A percentile compares a stretch with the other conserved stretches of the same genome.
Conservation (phyloP, 2,797 vertebrate species). For the Stomatorhinus walkeri region DNA sequence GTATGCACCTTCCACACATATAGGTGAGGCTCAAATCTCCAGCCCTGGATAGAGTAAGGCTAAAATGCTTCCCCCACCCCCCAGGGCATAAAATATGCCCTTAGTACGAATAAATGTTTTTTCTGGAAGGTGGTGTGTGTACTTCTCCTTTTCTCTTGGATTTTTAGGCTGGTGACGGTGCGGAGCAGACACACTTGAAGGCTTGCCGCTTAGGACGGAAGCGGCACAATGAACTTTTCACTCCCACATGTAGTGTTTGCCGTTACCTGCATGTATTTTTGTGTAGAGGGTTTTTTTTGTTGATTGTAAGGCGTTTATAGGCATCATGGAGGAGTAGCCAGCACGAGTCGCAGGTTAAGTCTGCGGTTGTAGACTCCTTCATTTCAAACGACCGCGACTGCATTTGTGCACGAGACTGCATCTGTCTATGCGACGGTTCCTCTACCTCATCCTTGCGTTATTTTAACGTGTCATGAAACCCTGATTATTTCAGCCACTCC, state of each 20-base stretch:
- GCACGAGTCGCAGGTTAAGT: background rate
- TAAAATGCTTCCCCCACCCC: background rate
- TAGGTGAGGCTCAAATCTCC: background rate
- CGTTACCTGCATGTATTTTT: background rate
- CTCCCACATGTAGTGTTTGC: background rate
- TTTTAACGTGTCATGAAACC: background rate
- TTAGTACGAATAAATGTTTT: background rate
- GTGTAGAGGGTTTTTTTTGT: background rate
- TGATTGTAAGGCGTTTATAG: background rate
- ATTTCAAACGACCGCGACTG: background rate
- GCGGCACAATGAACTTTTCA: conserved; percentile 31
- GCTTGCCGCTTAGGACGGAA: conserved; percentile 44
- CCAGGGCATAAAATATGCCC: background rate
- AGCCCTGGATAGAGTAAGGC: background rate
- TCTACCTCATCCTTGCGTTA: background rate
- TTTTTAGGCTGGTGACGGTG: background rate
- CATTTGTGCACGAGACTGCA: background rate
- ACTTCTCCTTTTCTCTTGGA: background rate
- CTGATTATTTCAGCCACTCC: background rate
- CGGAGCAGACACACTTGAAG: background rate
- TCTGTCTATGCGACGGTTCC: background rate
- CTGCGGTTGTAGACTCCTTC: background rate
- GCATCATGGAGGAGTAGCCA: background rate
- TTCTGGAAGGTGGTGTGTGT: background rate
- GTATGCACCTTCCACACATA: background rate